These are phyloP conservation scores for Tylochromis polylepis DNA, from an alignment of 2,113 vertebrate genomes.

Conservation along the genomic window DNA sequence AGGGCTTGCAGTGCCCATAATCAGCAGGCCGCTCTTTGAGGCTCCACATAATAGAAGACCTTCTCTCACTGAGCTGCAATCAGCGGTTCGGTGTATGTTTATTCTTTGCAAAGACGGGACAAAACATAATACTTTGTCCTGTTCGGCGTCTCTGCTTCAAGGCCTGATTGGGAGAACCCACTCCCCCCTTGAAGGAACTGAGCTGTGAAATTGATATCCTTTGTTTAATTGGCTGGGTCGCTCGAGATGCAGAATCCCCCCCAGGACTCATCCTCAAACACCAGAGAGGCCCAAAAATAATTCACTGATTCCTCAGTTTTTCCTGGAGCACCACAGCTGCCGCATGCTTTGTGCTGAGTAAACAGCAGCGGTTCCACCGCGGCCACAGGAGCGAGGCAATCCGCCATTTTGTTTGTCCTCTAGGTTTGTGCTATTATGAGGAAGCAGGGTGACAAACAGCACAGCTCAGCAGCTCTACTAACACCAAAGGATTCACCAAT, in stretches of 20 bases:
- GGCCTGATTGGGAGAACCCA: background rate
- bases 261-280: background rate
- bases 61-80: slow-evolving; percentile 43
- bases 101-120: slow-evolving; percentile 29
- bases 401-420: slow-evolving; percentile 39
- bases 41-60: slow-evolving; percentile 33
- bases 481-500: background rate
- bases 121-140: slow-evolving; percentile 28
- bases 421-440: background rate
- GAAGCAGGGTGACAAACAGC: background rate
- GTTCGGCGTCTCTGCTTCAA: background rate
- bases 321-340: background rate
- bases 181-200: background rate
- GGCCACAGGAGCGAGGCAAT: slow-evolving; percentile 20
- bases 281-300: background rate
- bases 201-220: slow-evolving; percentile 14
- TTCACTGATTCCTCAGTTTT: background rate
- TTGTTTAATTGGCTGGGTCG: background rate
- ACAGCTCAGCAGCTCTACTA: background rate
- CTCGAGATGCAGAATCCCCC: background rate
- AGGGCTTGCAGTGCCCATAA: slow-evolving; percentile 22
- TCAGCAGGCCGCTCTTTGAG: slow-evolving; percentile 37
- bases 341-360: slow-evolving; percentile 31
- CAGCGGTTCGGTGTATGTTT: slow-evolving; percentile 44
- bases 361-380: slow-evolving; percentile 7